A percentile compares a stretch with the other conserved stretches of the same genome.
Evolutionary conservation across 2,888 invertebrate genomes (phyloP).

Genomic region (Metellina segmentata): DNA sequence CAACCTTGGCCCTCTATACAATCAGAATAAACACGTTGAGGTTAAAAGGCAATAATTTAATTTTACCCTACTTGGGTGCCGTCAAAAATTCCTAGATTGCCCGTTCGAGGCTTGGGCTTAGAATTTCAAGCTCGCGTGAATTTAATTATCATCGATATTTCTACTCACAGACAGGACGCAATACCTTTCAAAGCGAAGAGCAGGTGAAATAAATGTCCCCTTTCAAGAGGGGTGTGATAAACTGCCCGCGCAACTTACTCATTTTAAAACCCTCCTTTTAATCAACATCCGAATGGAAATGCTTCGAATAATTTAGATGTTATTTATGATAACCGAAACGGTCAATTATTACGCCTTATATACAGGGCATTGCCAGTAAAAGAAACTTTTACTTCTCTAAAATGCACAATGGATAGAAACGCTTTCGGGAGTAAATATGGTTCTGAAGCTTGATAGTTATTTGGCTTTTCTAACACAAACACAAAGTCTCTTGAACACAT

Average conservation of each 20-base stretch:
- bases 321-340: too few species aligned
- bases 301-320: constrained; percentile 26
- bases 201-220: constrained; percentile 40
- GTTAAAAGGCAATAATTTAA: constrained; percentile 43
- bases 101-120: constrained; percentile 26
- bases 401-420: too few species aligned
- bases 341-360: too few species aligned
- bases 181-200: constrained; percentile 41
- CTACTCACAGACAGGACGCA: constrained; percentile 17
- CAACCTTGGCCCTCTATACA: constrained; percentile 16
- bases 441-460: too few species aligned
- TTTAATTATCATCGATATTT: constrained; percentile 60
- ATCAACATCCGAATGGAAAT: constrained; percentile 35
- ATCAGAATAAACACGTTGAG: constrained; percentile 30
- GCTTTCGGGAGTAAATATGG: too few species aligned
- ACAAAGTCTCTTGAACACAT: too few species aligned
- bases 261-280: constrained; percentile 36
- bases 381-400: too few species aligned
- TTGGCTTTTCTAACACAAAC: too few species aligned
- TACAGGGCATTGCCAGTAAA: too few species aligned
- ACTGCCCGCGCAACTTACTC: constrained; percentile 14
- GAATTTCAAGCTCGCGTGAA: constrained; percentile 35
- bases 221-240: constrained; percentile 39
- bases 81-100: constrained; percentile 29
- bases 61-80: constrained; percentile 13